Evolutionary conservation across 2,888 invertebrate species (phyloP).

Genomic region (Abscondita cerata): DNA sequence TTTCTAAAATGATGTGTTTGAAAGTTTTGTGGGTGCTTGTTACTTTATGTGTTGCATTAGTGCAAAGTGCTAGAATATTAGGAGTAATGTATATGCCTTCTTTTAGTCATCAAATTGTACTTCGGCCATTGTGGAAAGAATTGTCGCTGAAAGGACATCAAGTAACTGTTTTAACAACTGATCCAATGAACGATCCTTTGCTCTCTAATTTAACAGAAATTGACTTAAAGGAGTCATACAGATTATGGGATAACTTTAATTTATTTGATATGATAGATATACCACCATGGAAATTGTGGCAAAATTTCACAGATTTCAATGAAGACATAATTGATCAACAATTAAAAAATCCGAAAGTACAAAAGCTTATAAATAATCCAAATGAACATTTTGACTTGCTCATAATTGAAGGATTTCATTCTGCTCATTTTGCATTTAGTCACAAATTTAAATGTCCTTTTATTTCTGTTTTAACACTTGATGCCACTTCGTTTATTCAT

Average conservation of each 20-base stretch:
- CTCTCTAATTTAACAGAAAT: conserved; percentile 57
- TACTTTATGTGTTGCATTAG: too few species aligned
- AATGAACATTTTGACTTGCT: conserved; percentile 63
- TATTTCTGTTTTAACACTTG: conserved; percentile 51
- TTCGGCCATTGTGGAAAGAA: conserved; percentile 56
- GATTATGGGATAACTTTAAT: conserved; percentile 20
- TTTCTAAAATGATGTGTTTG: too few species aligned
- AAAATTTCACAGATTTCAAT: too few species aligned
- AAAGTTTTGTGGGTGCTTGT: too few species aligned
- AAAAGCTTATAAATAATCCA: conserved; percentile 48
- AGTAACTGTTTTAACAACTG: conserved; percentile 57
- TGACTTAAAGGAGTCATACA: conserved; percentile 52
- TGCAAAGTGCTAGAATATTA: conserved; percentile 48
- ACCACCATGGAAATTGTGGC: background rate
- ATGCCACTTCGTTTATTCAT: conserved; percentile 44
- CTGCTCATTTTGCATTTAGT: conserved; percentile 39
- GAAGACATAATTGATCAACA: conserved; percentile 26
- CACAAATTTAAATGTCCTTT: conserved; percentile 51
- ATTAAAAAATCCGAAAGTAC: conserved; percentile 46
- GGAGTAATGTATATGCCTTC: conserved; percentile 57
- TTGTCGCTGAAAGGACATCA: conserved; percentile 60
- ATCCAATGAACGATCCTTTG: conserved; percentile 55
- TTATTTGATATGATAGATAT: background rate
- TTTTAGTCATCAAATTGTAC: conserved; percentile 61
- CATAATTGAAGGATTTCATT: background rate